Evolutionary conservation across 2,113 vertebrate genomes (phyloP), one percentile per base, ranked within the genome.

Genomic region (Theristicus caerulescens): DNA sequence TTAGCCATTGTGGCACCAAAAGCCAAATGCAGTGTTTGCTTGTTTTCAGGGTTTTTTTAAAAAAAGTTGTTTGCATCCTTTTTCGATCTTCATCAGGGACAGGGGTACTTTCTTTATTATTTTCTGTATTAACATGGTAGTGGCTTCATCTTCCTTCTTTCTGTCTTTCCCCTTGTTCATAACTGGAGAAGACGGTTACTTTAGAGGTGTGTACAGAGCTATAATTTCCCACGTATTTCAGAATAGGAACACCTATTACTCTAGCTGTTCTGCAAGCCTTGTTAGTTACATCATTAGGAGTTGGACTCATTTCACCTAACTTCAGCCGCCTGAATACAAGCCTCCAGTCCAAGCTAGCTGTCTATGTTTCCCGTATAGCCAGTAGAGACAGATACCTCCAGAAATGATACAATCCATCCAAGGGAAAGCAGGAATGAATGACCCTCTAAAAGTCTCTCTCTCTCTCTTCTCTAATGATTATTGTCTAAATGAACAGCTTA

Each of bases 381-480:
- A 49, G 10, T 6, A 55, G 47, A 91, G 69, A n/a, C 38, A 46
- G 72, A 47, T 11, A 67, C 5, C 77, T 94, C 57, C 73, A 85
- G 74, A 91, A 89, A 27, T 72, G 38, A 47, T 13, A 8, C 36
- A 69, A 82, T 85, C 52, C 57, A 82, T 88, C 34, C 36, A 72
- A 73, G 14, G 44, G 42, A 91, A 85, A 85, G 49, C 17, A 44
- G 54, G 49, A 91, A 73, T 82, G 32, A 96, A 94, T 73, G 58
- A 82, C 42, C 66, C 61, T 93, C 62, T 91, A 29, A 96, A 74
- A 96, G 31, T 46, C 59, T 72, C 38, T 82, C 9, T 18, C 54
- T 76, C 36, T 88, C 47, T 59, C 34, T 59, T 67, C 54, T 93
- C 54, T 90, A 88, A 95, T 88, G 92, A 96, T 96, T 90, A 96